Conservation (phyloP, 2,797 vertebrate species). For the Phrynocephalus guinanensis region DNA sequence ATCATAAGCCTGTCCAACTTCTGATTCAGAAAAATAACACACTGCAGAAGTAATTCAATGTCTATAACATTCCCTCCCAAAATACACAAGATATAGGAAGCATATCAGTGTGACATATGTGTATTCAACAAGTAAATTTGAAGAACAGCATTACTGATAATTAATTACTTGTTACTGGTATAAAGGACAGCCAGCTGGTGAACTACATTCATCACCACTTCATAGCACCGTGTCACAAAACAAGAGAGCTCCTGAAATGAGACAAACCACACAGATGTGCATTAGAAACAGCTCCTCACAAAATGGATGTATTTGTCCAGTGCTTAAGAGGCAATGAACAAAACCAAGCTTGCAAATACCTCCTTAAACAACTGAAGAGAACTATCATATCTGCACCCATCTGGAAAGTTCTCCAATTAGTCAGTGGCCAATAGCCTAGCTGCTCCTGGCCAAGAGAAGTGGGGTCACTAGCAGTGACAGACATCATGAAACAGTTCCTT, state of each 20-base stretch:
- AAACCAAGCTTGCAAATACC: background rate
- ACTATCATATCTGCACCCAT: too few species aligned
- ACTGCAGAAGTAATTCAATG: background rate
- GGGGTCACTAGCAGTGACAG: too few species aligned
- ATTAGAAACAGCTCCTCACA: background rate
- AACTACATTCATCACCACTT: slow-evolving; percentile 95
- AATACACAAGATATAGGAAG: background rate
- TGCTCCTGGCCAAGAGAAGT: too few species aligned
- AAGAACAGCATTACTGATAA: slow-evolving; percentile 47
- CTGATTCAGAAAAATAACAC: background rate
- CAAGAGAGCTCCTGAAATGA: slow-evolving; percentile 93
- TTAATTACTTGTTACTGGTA: slow-evolving; percentile 92
- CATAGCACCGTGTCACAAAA: slow-evolving; percentile 94
- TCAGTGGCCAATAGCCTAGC: background rate
- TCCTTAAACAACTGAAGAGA: background rate
- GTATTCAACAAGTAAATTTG: background rate
- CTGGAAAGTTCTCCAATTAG: background rate
- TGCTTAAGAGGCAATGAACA: background rate
- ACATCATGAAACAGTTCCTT: too few species aligned
- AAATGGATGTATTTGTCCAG: background rate
- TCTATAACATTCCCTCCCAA: background rate
- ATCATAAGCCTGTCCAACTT: background rate
- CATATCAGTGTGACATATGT: background rate
- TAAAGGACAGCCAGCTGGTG: slow-evolving; percentile 96
- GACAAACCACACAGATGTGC: slow-evolving; percentile 34